These are phyloP conservation scores for Argyrosomus regius DNA, from an alignment of 2,797 vertebrate genomes.

Conservation along the genomic window DNA sequence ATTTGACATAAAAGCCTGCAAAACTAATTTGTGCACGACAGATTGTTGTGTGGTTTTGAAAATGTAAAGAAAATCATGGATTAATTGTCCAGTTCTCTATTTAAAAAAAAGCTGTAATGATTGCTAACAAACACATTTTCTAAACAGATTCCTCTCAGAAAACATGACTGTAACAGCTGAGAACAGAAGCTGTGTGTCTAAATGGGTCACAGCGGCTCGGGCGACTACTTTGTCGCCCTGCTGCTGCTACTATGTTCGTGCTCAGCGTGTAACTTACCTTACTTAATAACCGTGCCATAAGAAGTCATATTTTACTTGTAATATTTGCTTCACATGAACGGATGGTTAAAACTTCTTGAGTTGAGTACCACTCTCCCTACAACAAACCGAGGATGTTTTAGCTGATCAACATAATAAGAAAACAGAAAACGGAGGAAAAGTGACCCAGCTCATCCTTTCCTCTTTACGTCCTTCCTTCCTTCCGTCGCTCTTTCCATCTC, in stretches of 20 bases:
- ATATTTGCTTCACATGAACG: background rate
- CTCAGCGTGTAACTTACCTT: background rate
- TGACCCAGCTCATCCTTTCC: constrained; percentile 6
- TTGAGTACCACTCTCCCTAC: background rate
- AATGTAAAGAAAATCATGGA: background rate
- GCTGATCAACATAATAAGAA: background rate
- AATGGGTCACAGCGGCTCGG: background rate
- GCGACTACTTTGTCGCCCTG: background rate
- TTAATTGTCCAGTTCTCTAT: background rate
- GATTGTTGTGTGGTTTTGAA: background rate
- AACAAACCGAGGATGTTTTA: constrained; percentile 9
- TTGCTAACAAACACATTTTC: background rate
- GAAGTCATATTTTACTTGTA: background rate
- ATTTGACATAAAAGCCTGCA: background rate
- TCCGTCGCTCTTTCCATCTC: constrained; percentile 16
- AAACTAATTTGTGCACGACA: background rate
- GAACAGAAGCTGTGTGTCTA: background rate
- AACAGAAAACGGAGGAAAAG: background rate
- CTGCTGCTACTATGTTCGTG: background rate
- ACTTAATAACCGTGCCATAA: background rate
- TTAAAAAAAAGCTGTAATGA: background rate
- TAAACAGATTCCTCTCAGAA: constrained; percentile 4
- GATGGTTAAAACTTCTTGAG: background rate
- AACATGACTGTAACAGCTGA: constrained; percentile 7
- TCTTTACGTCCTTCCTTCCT: constrained; percentile 17